Conservation (phyloP, 1,140 invertebrate genomes). For the Orius laevigatus region DNA sequence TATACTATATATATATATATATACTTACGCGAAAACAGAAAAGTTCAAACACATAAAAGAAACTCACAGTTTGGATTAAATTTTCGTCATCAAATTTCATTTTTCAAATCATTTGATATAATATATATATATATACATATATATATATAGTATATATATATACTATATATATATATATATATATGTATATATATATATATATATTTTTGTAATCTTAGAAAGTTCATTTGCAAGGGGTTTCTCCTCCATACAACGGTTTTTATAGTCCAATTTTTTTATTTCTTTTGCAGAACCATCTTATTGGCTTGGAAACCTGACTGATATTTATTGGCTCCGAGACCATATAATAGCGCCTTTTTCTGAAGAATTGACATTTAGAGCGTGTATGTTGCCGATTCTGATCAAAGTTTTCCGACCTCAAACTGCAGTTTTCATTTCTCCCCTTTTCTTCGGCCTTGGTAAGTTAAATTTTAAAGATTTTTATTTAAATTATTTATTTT, state of each 20-base stretch:
- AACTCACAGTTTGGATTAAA: no score
- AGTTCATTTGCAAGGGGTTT: slow-evolving; percentile 2
- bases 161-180: no score
- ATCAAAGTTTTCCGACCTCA: slow-evolving; percentile 62
- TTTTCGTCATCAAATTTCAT: neutral
- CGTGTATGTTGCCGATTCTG: slow-evolving; percentile 83
- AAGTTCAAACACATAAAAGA: no score
- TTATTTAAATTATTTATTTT: neutral
- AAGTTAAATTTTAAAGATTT: slow-evolving; percentile 23
- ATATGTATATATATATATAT: neutral
- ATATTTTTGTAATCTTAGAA: neutral
- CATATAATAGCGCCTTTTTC: slow-evolving; percentile 81
- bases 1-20: no score
- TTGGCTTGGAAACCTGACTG: slow-evolving; percentile 51
- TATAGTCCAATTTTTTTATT: slow-evolving; percentile 8
- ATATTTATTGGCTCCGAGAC: slow-evolving; percentile 74
- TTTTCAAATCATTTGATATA: neutral
- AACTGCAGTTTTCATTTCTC: slow-evolving; percentile 65
- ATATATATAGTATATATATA: no score
- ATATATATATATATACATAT: neutral
- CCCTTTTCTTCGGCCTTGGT: slow-evolving; percentile 83
- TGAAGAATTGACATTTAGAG: slow-evolving; percentile 87
- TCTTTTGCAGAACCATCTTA: slow-evolving; percentile 46
- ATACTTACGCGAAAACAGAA: no score
- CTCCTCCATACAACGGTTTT: slow-evolving; percentile 1